A percentile compares a stretch with the other conserved stretches of the same genome.
These are phyloP conservation scores for Onychomys arenicola DNA, from an alignment of 2,797 vertebrate genomes.

Conservation along the genomic window DNA sequence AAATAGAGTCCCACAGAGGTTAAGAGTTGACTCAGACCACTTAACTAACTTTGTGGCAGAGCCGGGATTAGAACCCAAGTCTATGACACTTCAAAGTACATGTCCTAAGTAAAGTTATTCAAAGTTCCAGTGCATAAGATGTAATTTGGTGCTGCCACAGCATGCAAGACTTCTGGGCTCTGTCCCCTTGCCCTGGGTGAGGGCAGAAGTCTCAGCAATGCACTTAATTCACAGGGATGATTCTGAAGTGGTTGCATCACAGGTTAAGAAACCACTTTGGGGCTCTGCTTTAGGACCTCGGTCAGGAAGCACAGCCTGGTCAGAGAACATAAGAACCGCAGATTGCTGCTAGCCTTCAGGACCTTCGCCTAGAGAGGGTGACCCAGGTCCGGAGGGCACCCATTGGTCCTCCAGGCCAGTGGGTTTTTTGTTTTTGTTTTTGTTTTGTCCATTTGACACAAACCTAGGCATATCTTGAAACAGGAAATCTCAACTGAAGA, in stretches of 20 bases:
- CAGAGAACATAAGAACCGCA: not conserved
- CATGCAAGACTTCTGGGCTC: not conserved
- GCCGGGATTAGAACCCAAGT: not conserved
- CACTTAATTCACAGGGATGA: not conserved
- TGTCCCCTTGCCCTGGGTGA: not conserved
- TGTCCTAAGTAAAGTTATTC: not conserved
- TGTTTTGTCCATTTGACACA: not conserved
- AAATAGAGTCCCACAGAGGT: not conserved
- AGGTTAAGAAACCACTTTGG: not conserved
- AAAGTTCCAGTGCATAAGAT: rapidly evolving
- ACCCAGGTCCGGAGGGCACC: not conserved
- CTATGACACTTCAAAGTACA: not conserved
- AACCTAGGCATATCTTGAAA: not conserved
- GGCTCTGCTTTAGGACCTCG: not conserved
- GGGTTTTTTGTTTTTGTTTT: not conserved
- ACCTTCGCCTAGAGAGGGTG: not conserved
- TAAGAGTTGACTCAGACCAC: not conserved
- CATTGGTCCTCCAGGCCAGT: not conserved
- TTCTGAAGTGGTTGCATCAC: not conserved
- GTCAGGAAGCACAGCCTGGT: no score
- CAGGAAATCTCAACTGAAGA: not conserved
- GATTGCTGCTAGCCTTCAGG: not conserved
- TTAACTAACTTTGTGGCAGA: not conserved
- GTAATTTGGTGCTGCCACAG: not conserved
- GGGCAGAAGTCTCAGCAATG: not conserved